These are phyloP conservation scores for Mus pahari DNA, from an alignment of 2,113 vertebrate species.

Conservation along the genomic window DNA sequence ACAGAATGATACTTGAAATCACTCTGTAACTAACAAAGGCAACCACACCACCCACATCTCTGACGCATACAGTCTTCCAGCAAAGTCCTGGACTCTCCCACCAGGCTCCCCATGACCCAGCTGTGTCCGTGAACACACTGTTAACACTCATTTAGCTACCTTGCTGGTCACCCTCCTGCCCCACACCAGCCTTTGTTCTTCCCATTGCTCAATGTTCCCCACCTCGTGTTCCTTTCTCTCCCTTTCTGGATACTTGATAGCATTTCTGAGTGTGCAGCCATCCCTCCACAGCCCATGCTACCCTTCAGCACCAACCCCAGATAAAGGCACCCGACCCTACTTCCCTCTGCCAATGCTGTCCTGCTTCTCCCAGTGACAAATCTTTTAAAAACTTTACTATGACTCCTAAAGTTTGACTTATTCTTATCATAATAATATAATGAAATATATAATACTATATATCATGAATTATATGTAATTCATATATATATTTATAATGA, in stretches of 20 bases:
- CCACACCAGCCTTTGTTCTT: background rate
- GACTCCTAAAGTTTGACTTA: background rate
- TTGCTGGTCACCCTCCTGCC: background rate
- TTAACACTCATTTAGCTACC: background rate
- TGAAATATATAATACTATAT: too few relatives aligned
- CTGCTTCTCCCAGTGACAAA: background rate
- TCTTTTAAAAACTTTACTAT: background rate
- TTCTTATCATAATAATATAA: background rate
- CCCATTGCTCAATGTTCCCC: background rate
- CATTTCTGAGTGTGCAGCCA: background rate
- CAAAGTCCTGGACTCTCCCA: constrained; percentile 3
- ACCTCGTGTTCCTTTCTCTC: background rate
- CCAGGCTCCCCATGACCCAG: background rate
- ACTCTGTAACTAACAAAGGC: background rate
- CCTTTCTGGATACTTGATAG: background rate
- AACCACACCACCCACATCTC: background rate
- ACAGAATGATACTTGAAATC: constrained; percentile 21
- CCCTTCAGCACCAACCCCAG: background rate
- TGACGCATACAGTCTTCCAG: background rate
- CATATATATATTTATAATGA: too few relatives aligned
- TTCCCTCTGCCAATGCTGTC: background rate
- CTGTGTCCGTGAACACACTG: background rate
- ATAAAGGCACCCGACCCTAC: background rate
- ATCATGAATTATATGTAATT: too few relatives aligned
- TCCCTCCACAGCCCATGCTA: background rate